Evolutionary conservation across 2,888 invertebrate genomes (phyloP).

Genomic region (Phoronis australis): DNA sequence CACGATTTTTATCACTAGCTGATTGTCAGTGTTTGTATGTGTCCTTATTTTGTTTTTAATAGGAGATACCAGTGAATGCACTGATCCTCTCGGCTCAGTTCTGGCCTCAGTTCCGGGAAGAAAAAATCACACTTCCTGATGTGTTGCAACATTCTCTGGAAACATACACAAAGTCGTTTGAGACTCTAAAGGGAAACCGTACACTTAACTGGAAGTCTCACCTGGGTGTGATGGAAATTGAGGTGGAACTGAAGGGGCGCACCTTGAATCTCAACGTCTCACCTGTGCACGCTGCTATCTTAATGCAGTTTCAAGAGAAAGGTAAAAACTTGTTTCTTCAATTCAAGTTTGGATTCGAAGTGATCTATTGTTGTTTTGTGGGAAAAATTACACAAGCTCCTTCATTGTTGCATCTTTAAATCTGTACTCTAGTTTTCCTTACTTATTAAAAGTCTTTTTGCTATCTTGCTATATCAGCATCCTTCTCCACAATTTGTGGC

Average conservation of each 20-base stretch:
- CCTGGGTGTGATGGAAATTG: constrained; percentile 79
- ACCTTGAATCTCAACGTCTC: constrained; percentile 77
- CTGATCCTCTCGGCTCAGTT: constrained; percentile 96
- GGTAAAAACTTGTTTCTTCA: constrained; percentile 55
- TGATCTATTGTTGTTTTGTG: no score
- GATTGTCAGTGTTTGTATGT: background rate
- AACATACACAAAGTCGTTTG: constrained; percentile 82
- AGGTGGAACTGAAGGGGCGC: constrained; percentile 74
- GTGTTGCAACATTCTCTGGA: constrained; percentile 75
- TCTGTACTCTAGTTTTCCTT: no score
- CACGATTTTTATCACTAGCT: background rate
- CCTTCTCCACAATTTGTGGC: no score
- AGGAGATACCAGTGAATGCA: constrained; percentile 68
- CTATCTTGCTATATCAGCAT: no score
- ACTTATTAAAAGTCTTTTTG: no score
- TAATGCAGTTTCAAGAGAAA: constrained; percentile 87
- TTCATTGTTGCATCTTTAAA: no score
- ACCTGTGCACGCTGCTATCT: constrained; percentile 88
- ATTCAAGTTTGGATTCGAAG: no score
- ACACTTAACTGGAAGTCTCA: constrained; percentile 92
- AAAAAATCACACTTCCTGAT: constrained; percentile 79
- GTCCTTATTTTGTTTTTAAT: constrained; percentile 6
- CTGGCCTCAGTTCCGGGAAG: constrained; percentile 96
- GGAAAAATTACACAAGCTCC: no score
- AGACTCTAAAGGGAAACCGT: constrained; percentile 77